These are phyloP conservation scores for Drosophila mulleri DNA, from an alignment of 2,888 invertebrate species.

Conservation along the genomic window DNA sequence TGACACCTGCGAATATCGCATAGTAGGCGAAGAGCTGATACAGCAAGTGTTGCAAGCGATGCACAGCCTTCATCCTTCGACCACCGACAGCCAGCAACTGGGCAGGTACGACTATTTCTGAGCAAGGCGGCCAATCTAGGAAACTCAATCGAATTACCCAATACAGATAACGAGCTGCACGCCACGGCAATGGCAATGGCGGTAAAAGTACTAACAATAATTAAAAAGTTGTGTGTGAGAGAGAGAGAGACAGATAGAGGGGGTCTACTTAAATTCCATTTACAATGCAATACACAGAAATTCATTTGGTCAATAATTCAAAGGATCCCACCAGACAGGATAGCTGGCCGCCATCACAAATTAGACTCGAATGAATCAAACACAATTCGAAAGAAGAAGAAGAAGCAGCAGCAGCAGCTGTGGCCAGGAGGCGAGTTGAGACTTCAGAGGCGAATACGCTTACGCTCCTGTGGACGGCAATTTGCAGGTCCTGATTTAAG, in stretches of 20 bases:
- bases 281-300: constrained; percentile 15
- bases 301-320: constrained; percentile 17
- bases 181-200: background rate
- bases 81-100: background rate
- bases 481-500: constrained; percentile 33
- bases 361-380: background rate
- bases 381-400: constrained; percentile 3
- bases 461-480: constrained; percentile 18
- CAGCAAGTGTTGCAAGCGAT: constrained; percentile 10
- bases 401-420: background rate
- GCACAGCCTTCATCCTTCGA: background rate
- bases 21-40: constrained; percentile 26
- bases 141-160: background rate
- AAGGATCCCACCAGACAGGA: constrained; percentile 20
- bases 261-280: background rate
- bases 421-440: background rate
- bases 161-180: background rate
- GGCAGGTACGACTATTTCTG: background rate
- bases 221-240: background rate
- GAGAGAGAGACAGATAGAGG: background rate
- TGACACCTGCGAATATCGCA: constrained; percentile 44
- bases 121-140: background rate
- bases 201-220: background rate
- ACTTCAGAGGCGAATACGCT: constrained; percentile 3
- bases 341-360: constrained; percentile 3